Base-by-base conservation (phyloP, 2,797 vertebrate species). In the Chelon labrosus region DNA sequence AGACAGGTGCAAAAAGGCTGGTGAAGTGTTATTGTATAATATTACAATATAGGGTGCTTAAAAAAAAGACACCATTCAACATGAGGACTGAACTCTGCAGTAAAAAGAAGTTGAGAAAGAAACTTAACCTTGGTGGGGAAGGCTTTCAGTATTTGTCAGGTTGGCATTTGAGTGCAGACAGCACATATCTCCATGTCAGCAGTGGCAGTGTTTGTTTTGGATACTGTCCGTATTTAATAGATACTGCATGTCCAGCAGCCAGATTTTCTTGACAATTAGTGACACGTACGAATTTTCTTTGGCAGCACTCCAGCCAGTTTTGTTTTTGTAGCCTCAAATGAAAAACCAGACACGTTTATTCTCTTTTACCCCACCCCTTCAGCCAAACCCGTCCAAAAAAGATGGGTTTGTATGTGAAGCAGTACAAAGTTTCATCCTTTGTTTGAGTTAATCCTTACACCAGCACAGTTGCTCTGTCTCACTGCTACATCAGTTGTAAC, bases 171-270 rank as follows among this genome's bases (percentile, higher is more conserved):
- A 65, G 82, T 12, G 79, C 79, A 87, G 85, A 78, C 75, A 83
- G 75, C 82, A 78, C 82, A 81, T 88, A 93, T 90, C 89, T 93
- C 53, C 74, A 61, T 88, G 88, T 93, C 88, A 93, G 89, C 85
- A 79, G 85, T 76, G 82, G 80, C 82, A 87, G 59, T 92, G 92
- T 94, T 95, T 94, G 90, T 87, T 93, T 95, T 95, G 92, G 93
- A 94, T 89, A 92, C 92, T 85, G 73, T 80, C 80, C 59, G 63
- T 86, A 90, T 91, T 88, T 88, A 91, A 91, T 84, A 88, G 88
- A 86, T 79, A 31, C 31, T 31, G 31, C 31, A 69, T 77, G 84
- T 87, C 82, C 85, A 86, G 78, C 80, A 79, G 89, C 85, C 80
- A 86, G 73, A 65, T 74, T 83, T 76, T 87, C 78, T 82, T 88